A percentile compares a stretch with the other conserved stretches of the same genome.
phyloP scores from a whole-genome alignment of 2,113 vertebrate species.

The Paralichthys olivaceus region DNA sequence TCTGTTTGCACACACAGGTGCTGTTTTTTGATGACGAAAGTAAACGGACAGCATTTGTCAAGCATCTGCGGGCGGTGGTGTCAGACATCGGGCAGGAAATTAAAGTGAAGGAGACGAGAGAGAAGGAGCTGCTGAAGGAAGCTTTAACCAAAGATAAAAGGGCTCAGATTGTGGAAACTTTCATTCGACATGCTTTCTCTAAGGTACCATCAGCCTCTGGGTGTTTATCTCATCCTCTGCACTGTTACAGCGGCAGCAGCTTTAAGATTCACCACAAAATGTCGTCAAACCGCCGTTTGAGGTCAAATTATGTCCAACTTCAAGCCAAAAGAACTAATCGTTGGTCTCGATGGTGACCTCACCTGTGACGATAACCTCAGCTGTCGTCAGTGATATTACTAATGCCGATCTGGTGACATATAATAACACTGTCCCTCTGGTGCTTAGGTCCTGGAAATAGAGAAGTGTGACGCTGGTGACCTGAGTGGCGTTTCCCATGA shows the following conservation, averaged over 20 bases:
- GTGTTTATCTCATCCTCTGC: conserved; percentile 47
- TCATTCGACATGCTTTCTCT: conserved; percentile 94
- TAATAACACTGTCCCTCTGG: conserved; percentile 41
- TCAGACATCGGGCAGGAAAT: conserved; percentile 61
- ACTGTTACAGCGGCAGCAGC: conserved; percentile 19
- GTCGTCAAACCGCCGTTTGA: conserved; percentile 50
- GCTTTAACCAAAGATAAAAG: conserved; percentile 91
- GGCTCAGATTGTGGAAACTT: conserved; percentile 90
- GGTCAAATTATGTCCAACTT: conserved; percentile 41
- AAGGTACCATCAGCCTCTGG: conserved; percentile 82
- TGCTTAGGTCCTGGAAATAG: conserved; percentile 90
- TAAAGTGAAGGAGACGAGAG: conserved; percentile 78
- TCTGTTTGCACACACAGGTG: conserved; percentile 81
- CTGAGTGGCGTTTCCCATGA: conserved; percentile 80
- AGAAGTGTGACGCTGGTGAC: conserved; percentile 84
- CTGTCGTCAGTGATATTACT: conserved; percentile 41
- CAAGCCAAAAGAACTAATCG: conserved; percentile 54
- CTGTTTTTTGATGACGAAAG: conserved; percentile 86
- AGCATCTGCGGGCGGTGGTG: conserved; percentile 73
- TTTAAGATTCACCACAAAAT: conserved; percentile 43
- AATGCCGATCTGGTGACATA: conserved; percentile 29
- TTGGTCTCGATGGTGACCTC: conserved; percentile 47
- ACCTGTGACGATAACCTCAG: conserved; percentile 34
- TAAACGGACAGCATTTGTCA: conserved; percentile 84
- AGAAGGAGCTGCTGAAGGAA: conserved; percentile 85